phyloP scores from a whole-genome alignment of 2,113 vertebrate species.

The Steatornis caripensis region DNA sequence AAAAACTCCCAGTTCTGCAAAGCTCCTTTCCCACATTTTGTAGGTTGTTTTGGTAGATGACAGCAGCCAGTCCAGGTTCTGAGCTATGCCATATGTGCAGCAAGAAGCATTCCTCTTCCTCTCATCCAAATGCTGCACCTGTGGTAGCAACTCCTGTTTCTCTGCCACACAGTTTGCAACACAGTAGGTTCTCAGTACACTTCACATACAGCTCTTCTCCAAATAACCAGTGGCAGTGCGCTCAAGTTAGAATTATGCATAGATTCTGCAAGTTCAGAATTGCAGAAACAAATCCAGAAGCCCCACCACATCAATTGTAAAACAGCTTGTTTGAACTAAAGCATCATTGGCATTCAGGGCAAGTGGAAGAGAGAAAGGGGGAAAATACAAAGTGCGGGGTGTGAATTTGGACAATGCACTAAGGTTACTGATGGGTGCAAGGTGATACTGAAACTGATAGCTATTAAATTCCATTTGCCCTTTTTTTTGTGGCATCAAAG shows the following conservation, averaged over 20 bases:
- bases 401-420: not conserved
- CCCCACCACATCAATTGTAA: not conserved
- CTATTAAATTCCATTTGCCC: not conserved
- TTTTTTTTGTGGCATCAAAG: not conserved
- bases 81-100: not conserved
- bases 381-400: not conserved
- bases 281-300: not conserved
- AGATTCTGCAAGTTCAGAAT: not conserved
- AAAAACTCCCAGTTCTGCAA: not conserved
- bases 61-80: not conserved
- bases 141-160: not conserved
- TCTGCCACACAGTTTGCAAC: not conserved
- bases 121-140: not conserved
- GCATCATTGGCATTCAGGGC: not conserved
- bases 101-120: not conserved
- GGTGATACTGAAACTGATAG: not conserved
- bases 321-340: not conserved
- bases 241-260: not conserved
- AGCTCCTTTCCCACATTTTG: not conserved
- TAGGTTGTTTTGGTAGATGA: not conserved
- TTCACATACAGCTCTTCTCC: not conserved
- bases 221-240: not conserved
- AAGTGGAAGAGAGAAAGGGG: not conserved
- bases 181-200: not conserved
- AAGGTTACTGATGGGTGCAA: not conserved